Percentiles rank a stretch among this genome's conserved stretches.
Conservation (phyloP, 2,888 invertebrate genomes). For the Argynnis bischoffii region DNA sequence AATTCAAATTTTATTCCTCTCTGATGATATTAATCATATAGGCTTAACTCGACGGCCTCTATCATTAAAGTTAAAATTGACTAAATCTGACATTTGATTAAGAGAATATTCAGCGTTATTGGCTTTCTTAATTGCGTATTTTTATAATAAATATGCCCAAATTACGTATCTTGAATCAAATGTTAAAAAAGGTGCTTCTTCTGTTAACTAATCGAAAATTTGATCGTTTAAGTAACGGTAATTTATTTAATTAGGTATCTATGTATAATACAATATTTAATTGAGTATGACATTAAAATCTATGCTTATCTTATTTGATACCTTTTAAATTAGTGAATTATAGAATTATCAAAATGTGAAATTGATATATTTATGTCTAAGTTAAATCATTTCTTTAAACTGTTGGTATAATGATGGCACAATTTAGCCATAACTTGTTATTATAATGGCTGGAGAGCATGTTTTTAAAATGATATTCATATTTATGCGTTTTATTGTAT, state of each 20-base stretch:
- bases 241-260: conserved; percentile 16
- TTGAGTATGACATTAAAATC: not conserved
- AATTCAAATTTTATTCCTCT: conserved; percentile 59
- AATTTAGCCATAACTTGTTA: conserved; percentile 2
- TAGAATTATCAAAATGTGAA: no score
- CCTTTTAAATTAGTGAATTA: no score
- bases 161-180: conserved; percentile 49
- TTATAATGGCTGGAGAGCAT: not conserved
- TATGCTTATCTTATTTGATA: not conserved
- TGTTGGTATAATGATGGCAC: not conserved
- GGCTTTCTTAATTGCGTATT: conserved; percentile 55
- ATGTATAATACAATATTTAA: not conserved
- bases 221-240: conserved; percentile 49
- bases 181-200: conserved; percentile 46
- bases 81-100: conserved; percentile 79
- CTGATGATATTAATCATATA: conserved; percentile 66
- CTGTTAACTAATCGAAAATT: conserved; percentile 46
- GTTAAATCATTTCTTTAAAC: no score
- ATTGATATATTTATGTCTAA: no score
- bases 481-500: conserved; percentile 3
- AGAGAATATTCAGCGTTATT: conserved; percentile 64
- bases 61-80: conserved; percentile 74
- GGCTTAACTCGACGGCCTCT: conserved; percentile 69
- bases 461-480: not conserved
- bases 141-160: conserved; percentile 55